These are phyloP conservation scores for Podabrus alpinus DNA, from an alignment of 2,888 invertebrate genomes.

Conservation along the genomic window DNA sequence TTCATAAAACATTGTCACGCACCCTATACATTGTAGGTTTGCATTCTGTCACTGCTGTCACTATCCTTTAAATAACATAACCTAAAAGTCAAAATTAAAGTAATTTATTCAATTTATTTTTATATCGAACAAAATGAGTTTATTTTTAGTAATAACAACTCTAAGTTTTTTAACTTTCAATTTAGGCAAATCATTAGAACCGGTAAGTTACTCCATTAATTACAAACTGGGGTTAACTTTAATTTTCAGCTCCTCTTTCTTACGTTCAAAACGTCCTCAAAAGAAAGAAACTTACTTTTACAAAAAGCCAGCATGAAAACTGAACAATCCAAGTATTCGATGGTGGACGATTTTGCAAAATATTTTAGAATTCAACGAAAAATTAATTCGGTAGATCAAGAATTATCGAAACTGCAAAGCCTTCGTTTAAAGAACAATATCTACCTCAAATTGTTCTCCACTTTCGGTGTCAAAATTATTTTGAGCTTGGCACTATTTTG, in stretches of 20 bases:
- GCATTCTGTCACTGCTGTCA: background rate
- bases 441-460: conserved; percentile 40
- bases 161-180: conserved; percentile 58
- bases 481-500: conserved; percentile 50
- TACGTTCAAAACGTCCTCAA: conserved; percentile 55
- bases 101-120: background rate
- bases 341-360: conserved; percentile 65
- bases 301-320: conserved; percentile 56
- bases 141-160: conserved; percentile 56
- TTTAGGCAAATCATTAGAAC: conserved; percentile 57
- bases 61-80: background rate
- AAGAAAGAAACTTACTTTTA: conserved; percentile 55
- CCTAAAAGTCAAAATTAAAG: background rate
- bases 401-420: conserved; percentile 52
- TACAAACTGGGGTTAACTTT: background rate
- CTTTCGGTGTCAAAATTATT: conserved; percentile 52
- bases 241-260: conserved; percentile 59
- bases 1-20: background rate
- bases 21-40: background rate
- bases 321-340: conserved; percentile 59
- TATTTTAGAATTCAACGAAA: conserved; percentile 64
- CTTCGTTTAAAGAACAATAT: conserved; percentile 36
- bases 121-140: conserved; percentile 37
- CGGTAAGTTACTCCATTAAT: conserved; percentile 53
- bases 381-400: conserved; percentile 60